Percentiles rank a stretch among this genome's conserved stretches.
These are phyloP conservation scores for Syrmaticus mikado DNA, from an alignment of 2,113 vertebrate species.

Conservation along the genomic window DNA sequence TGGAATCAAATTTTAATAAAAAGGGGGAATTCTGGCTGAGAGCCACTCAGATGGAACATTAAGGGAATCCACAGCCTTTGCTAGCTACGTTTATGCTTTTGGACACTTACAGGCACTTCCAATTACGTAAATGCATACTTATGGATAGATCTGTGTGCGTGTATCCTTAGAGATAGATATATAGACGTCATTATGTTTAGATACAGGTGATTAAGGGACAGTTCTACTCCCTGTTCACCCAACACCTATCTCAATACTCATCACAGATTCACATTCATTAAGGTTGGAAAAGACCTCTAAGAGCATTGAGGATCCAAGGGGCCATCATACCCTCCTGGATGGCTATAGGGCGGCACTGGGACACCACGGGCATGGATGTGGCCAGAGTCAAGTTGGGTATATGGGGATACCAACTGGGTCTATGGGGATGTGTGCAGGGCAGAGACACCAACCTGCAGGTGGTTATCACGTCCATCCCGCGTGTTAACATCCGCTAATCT, in stretches of 20 bases:
- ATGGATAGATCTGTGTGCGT: accelerated
- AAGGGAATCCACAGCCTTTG: neutral
- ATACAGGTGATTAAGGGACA: neutral
- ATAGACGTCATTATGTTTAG: neutral
- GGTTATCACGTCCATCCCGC: neutral
- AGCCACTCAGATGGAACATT: neutral
- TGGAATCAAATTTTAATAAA: neutral
- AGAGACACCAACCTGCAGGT: too few species aligned
- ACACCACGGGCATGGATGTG: too few species aligned
- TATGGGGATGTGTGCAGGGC: too few species aligned
- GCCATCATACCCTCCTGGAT: neutral
- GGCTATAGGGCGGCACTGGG: too few species aligned
- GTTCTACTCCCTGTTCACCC: neutral
- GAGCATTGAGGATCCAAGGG: too few species aligned
- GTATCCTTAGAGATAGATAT: neutral
- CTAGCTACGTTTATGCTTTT: neutral
- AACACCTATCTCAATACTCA: accelerated
- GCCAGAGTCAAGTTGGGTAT: too few species aligned
- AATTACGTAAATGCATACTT: accelerated
- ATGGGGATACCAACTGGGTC: too few species aligned
- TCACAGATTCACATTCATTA: too few species aligned
- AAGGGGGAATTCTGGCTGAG: neutral
- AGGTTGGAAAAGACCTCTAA: too few species aligned
- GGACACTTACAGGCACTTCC: neutral
- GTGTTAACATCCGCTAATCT: neutral